Base-by-base conservation (phyloP, 1,140 invertebrate genomes). In the Lasioglossum albipes region DNA sequence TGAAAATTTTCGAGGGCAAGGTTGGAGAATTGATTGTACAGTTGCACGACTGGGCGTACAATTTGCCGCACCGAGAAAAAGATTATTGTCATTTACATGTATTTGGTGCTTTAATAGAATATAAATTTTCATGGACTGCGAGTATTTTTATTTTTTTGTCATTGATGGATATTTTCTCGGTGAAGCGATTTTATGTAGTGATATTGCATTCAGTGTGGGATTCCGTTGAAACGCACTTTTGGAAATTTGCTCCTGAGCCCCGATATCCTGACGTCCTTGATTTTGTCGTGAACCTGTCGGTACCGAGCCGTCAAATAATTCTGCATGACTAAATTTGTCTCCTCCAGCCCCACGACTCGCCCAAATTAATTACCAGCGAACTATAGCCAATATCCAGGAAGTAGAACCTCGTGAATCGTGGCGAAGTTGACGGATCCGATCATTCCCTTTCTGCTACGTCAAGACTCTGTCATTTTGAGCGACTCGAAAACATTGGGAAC, bases 221-320 rank as follows among this genome's bases (percentile, higher is more conserved):
- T 49, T 49, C 2, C 12, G 45, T 12, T 10, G 45, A 49, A 10
- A 49, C 45, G 45, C 45, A 76, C 72, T 72, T 83, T 82, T 2
- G 69, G 62, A 36, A 83, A 52, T 75, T 83, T 83, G 9, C 2
- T 31, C 18, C 10, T n/a, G 3, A 81, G 7, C 18, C 59, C 31
- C n/a, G 61, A 31, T 9, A 71, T n/a, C 2, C 75, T 57, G 16
- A 71, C 61, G 7, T 79, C 54, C 42, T 83, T 84, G 57, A 84
- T 75, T 54, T 79, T 83, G 7, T 83, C 16, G 71, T 84, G 75
- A 41, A 75, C 57, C 16, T 42, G 75, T 1, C 83, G 80, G 18
- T 83, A 84, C 16, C 81, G 62, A 0, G 45, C 16, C 9, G 67
- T 73, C 36, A 84, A 54, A 18, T 49, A 84, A 22, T 83, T 73